Conservation (phyloP, 2,797 vertebrate genomes). For the Pelodytes ibericus region DNA sequence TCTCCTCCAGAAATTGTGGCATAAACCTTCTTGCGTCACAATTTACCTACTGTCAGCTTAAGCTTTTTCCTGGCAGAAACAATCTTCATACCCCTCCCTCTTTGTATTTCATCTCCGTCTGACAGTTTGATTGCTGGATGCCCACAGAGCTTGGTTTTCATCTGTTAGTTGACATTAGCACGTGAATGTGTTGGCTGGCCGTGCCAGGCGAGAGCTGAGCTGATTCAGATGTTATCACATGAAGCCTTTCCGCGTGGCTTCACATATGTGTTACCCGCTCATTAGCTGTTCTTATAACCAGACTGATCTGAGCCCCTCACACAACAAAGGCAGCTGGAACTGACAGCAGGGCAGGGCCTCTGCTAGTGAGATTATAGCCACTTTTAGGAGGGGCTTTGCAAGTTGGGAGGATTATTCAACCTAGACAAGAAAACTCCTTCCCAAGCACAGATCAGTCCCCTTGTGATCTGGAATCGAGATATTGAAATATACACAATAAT, state of each 20-base stretch:
- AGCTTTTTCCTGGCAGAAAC: neutral
- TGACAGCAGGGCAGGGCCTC: constrained; percentile 63
- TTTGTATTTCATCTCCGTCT: constrained; percentile 16
- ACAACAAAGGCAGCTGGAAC: constrained; percentile 58
- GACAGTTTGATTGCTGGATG: constrained; percentile 45
- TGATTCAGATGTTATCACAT: constrained; percentile 61
- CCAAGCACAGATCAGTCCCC: neutral
- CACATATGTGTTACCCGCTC: constrained; percentile 66
- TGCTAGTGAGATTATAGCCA: constrained; percentile 70
- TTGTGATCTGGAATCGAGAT: neutral
- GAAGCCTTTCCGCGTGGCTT: constrained; percentile 67
- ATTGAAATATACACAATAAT: neutral
- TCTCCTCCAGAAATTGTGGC: neutral
- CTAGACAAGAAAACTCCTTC: neutral
- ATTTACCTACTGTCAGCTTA: neutral
- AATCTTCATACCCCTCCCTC: constrained; percentile 10
- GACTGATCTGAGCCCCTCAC: constrained; percentile 66
- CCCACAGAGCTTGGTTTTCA: constrained; percentile 42
- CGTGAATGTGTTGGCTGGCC: constrained; percentile 40
- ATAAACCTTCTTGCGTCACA: neutral
- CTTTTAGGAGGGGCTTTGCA: constrained; percentile 51
- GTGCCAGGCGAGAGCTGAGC: constrained; percentile 47
- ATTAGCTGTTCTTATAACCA: constrained; percentile 65
- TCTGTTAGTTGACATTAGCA: constrained; percentile 39
- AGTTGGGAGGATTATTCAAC: constrained; percentile 9